A percentile compares a stretch with the other conserved stretches of the same genome.
Evolutionary conservation across 2,888 invertebrate genomes (phyloP).

Genomic region (Colostygia pectinataria): DNA sequence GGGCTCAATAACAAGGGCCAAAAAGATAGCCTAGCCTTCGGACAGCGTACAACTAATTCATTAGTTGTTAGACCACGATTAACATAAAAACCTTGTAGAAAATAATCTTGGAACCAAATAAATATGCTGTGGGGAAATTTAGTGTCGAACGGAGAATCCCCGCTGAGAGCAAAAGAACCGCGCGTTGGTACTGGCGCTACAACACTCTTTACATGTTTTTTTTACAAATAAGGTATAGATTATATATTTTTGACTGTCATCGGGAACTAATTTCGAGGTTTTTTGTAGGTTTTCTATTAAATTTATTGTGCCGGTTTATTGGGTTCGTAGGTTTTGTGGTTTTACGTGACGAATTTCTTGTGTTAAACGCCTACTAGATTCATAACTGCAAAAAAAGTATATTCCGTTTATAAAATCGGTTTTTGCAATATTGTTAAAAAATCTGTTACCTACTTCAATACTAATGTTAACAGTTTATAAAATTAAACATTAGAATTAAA

Average conservation of each 20-base stretch:
- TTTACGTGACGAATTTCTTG: constrained; percentile 12
- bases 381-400: constrained; percentile 17
- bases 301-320: constrained; percentile 67
- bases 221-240: constrained; percentile 66
- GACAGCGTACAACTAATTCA: constrained; percentile 65
- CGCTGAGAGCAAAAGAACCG: constrained; percentile 71
- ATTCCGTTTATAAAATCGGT: too few relatives aligned
- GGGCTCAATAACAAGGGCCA: constrained; percentile 27
- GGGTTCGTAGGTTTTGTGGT: constrained; percentile 7
- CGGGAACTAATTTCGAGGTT: constrained; percentile 81
- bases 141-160: constrained; percentile 62
- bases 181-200: constrained; percentile 71
- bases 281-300: constrained; percentile 76
- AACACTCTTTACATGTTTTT: constrained; percentile 46
- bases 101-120: constrained; percentile 73
- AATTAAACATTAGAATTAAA: too few relatives aligned
- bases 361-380: neutral
- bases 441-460: too few relatives aligned
- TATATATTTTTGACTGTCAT: constrained; percentile 82
- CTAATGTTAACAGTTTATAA: too few relatives aligned
- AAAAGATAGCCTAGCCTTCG: constrained; percentile 39
- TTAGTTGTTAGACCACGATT: constrained; percentile 69
- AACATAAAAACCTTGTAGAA: constrained; percentile 79
- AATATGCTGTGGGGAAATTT: constrained; percentile 78
- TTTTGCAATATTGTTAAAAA: too few relatives aligned